Evolutionary conservation across 1,140 invertebrate species (phyloP).

Genomic region (Cyrtorhinus lividipennis): DNA sequence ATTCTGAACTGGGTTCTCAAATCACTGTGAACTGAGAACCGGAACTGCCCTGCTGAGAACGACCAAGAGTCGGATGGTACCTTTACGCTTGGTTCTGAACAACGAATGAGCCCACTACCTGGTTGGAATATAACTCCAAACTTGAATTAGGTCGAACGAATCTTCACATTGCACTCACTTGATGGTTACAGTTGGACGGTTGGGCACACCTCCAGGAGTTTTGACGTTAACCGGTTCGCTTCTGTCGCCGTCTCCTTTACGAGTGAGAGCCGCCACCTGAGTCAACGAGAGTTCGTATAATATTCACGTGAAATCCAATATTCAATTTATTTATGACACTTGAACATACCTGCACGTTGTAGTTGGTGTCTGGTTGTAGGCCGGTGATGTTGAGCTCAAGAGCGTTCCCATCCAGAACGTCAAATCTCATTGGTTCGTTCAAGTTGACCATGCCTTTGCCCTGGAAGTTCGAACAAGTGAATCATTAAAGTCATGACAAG

Average conservation of each 20-base stretch:
- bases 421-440: slow-evolving; percentile 71
- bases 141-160: too few species aligned
- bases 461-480: slow-evolving; percentile 34
- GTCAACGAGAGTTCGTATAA: slow-evolving; percentile 83
- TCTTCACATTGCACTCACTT: too few species aligned
- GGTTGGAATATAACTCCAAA: too few species aligned
- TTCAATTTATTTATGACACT: too few species aligned
- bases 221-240: slow-evolving; percentile 65
- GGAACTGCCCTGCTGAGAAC: too few species aligned
- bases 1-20: too few species aligned
- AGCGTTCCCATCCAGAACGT: slow-evolving; percentile 61
- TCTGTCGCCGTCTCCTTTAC: slow-evolving; percentile 86
- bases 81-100: too few species aligned
- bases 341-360: slow-evolving; percentile 67
- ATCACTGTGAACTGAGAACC: too few species aligned
- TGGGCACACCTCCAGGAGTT: slow-evolving; percentile 87
- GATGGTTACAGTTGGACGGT: slow-evolving; percentile 65
- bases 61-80: too few species aligned
- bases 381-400: slow-evolving; percentile 70
- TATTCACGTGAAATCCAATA: too few species aligned
- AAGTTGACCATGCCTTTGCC: slow-evolving; percentile 64
- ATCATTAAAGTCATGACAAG: too few species aligned
- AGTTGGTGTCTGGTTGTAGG: slow-evolving; percentile 82
- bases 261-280: slow-evolving; percentile 85
- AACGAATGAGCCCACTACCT: too few species aligned